Evolutionary conservation across 2,797 vertebrate species (phyloP).

Genomic region (Brachymystax lenok): DNA sequence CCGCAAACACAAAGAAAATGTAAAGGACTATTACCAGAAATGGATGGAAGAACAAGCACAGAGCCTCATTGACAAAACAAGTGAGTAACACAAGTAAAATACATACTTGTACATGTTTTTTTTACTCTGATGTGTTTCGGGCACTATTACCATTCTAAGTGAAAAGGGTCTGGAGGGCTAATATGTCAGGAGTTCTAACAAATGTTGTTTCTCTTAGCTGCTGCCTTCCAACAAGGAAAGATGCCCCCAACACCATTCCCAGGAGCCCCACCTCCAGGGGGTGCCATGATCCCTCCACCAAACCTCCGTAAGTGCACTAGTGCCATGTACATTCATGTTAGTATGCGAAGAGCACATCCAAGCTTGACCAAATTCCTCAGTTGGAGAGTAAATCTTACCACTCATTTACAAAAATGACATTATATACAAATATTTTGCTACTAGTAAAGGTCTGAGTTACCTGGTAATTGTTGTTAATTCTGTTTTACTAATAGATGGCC

Average conservation of each 20-base stretch:
- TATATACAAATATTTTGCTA: not conserved
- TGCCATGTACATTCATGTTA: no score
- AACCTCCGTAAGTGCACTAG: not conserved
- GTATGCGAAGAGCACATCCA: no score
- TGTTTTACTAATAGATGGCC: constrained; percentile 78
- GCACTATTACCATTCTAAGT: not conserved
- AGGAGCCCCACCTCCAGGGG: constrained; percentile 88
- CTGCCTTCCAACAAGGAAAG: constrained; percentile 98
- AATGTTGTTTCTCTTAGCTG: constrained; percentile 74
- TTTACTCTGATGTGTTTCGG: not conserved
- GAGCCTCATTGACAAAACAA: constrained; percentile 98
- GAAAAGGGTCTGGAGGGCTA: not conserved
- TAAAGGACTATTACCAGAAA: constrained; percentile 99
- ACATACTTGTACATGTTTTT: not conserved
- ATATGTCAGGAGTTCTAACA: not conserved
- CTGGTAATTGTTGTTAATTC: not conserved
- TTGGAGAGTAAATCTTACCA: no score
- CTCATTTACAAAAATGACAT: not conserved
- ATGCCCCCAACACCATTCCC: constrained; percentile 96
- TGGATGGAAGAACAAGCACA: constrained; percentile 99
- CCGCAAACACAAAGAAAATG: constrained; percentile 98
- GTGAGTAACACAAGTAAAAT: constrained; percentile 67
- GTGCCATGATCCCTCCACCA: constrained; percentile 74
- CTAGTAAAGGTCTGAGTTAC: not conserved
- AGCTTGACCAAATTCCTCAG: no score